Conservation (phyloP, 1,140 invertebrate genomes). For the Trichomalopsis sarcophagae region DNA sequence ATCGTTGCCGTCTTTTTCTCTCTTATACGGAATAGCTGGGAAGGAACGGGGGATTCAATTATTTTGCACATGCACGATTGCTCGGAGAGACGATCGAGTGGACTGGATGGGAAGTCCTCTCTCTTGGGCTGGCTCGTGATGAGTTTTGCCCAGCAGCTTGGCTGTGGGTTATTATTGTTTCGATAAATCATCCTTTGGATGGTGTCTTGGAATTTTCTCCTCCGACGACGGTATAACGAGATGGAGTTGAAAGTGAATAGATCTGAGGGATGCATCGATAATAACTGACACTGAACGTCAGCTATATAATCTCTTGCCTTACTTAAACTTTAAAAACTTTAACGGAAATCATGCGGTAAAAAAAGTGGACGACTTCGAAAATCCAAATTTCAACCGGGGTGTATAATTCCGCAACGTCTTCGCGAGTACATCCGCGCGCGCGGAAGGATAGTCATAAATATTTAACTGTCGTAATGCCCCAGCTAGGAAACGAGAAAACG, state of each 20-base stretch:
- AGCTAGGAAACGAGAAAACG: constrained; percentile 20
- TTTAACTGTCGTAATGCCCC: constrained; percentile 33
- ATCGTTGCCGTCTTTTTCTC: background rate
- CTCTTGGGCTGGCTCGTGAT: background rate
- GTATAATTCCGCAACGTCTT: background rate
- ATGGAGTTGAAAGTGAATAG: too few relatives aligned
- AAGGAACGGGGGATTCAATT: constrained; percentile 8
- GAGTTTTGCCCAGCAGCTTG: background rate
- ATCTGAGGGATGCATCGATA: too few relatives aligned
- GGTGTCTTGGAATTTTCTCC: background rate
- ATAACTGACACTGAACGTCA: too few relatives aligned
- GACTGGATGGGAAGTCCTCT: too few relatives aligned
- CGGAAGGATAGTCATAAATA: constrained; percentile 39
- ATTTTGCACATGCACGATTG: constrained; percentile 19
- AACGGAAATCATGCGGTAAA: too few relatives aligned
- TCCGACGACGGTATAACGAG: too few relatives aligned
- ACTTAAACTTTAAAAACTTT: too few relatives aligned
- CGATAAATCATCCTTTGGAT: background rate
- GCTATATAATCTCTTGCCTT: too few relatives aligned
- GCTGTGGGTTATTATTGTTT: background rate
- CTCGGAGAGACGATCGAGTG: too few relatives aligned
- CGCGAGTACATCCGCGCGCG: background rate
- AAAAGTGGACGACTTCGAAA: background rate
- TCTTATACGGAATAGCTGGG: background rate
- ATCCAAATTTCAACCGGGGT: background rate